Evolutionary conservation across 1,140 invertebrate genomes (phyloP).

Genomic region (Drosophila murphyi): DNA sequence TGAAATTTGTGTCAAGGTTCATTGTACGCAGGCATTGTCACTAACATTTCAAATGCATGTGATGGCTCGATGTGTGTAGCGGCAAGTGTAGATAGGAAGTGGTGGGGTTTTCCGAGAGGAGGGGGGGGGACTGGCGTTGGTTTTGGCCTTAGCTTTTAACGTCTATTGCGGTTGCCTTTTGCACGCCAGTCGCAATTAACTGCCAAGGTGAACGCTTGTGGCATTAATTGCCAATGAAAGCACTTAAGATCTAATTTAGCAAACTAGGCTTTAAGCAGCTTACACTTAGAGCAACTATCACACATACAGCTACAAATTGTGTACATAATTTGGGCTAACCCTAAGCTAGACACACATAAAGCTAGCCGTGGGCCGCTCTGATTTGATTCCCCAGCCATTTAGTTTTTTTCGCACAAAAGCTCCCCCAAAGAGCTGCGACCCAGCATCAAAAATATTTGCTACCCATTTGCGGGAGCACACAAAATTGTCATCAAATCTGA

Average conservation of each 20-base stretch:
- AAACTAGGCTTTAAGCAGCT: slow-evolving; percentile 44
- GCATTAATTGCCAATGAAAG: slow-evolving; percentile 76
- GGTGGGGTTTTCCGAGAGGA: not conserved
- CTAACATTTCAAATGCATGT: slow-evolving; percentile 52
- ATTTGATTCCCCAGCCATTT: slow-evolving; percentile 8
- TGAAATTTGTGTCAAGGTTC: slow-evolving; percentile 70
- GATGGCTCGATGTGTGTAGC: slow-evolving; percentile 13
- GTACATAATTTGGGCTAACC: slow-evolving; percentile 58
- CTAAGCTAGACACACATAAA: slow-evolving; percentile 9
- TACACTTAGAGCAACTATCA: slow-evolving; percentile 2
- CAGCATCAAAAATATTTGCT: slow-evolving; percentile 4
- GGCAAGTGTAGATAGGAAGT: not conserved
- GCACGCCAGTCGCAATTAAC: slow-evolving; percentile 68
- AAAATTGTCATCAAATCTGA: slow-evolving; percentile 50
- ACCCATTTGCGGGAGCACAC: slow-evolving; percentile 35
- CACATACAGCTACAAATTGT: slow-evolving; percentile 28
- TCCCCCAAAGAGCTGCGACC: not conserved
- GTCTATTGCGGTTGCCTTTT: slow-evolving; percentile 48
- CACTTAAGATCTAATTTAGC: slow-evolving; percentile 77
- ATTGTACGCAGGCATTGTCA: slow-evolving; percentile 52
- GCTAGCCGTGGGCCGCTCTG: slow-evolving; percentile 1
- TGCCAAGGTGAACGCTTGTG: slow-evolving; percentile 62
- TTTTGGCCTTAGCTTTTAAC: slow-evolving; percentile 30
- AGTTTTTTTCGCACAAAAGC: slow-evolving; percentile 19
- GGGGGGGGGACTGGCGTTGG: not conserved